Evolutionary conservation across 2,888 invertebrate species (phyloP), one percentile per base, ranked within the genome.

Genomic region (Calameuta idolon): DNA sequence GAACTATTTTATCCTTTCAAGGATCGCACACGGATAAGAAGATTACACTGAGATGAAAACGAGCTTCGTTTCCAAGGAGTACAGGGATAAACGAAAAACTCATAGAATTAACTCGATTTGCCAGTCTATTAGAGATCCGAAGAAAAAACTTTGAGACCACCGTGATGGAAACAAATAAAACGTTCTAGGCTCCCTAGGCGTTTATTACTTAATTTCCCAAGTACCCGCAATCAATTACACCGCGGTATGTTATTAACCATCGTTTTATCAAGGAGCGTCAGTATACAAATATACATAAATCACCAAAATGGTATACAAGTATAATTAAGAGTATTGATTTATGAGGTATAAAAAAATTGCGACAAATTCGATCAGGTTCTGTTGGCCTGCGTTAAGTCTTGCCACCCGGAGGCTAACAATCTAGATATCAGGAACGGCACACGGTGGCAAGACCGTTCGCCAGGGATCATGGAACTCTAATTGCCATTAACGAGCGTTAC

Each of bases 61-160:
- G 9, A 55, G 55, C 55, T 55, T 15, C 55, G 55, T 23, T 55
- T 55, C 55, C 23, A 55, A 23, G 55, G 55, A 55, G 55, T 55
- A 23, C 23, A 23, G 23, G 55, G 55, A 23, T 23, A 55, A 55
- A 55, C 35, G 35, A 23, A 55, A 55, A 55, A 55, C 55, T 55
- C 55, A 23, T 9, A 23, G 55, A 55, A 79, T 77, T 81, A 79
- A 82, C 80, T 81, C 82, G 79, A 82, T 82, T 82, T 82, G 77
- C 81, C 79, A 81, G 77, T 82, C 79, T 80, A 79, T 81, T 82
- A 80, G 73, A 79, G 77, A 75, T 75, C 30, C 68, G 75, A 34
- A 69, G 75, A 81, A 82, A 79, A 78, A 73, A 31, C 69, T 2
- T 55, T 2, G 2, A 23, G 55, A 55, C 55, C 40, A 37, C 31